These are phyloP conservation scores for Ivindomyrus marchei DNA, from an alignment of 2,113 vertebrate species.

Conservation along the genomic window DNA sequence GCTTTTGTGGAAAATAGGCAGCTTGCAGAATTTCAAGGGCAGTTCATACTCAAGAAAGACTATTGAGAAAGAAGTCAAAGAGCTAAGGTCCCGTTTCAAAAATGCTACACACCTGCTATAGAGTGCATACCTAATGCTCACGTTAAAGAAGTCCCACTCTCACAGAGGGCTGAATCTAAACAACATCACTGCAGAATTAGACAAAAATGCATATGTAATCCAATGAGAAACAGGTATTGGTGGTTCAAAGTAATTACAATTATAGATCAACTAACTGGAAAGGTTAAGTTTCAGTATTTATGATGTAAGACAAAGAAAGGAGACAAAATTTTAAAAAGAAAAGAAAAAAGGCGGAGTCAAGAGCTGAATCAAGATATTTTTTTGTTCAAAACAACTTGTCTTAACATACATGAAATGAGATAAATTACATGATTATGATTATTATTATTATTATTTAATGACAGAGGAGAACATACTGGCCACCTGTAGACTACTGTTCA, in stretches of 20 bases:
- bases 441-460: constrained; percentile 12
- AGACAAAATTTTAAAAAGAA: not conserved
- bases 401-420: constrained; percentile 60
- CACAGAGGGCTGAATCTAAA: constrained; percentile 41
- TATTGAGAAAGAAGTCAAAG: constrained; percentile 36
- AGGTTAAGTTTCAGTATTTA: constrained; percentile 35
- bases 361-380: constrained; percentile 67
- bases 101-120: constrained; percentile 41
- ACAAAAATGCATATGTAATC: constrained; percentile 55
- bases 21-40: constrained; percentile 36
- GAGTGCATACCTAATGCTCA: constrained; percentile 31
- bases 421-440: constrained; percentile 56
- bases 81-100: constrained; percentile 46
- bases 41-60: constrained; percentile 38
- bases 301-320: constrained; percentile 14
- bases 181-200: constrained; percentile 46
- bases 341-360: constrained; percentile 41
- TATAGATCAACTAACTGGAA: constrained; percentile 39
- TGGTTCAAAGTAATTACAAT: constrained; percentile 51
- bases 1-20: constrained; percentile 31
- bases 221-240: constrained; percentile 42
- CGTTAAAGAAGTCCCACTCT: constrained; percentile 36
- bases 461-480: constrained; percentile 16
- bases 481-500: constrained; percentile 15
- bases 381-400: constrained; percentile 36